Base-by-base conservation (phyloP, 1,140 invertebrate species). In the Coelopa frigida region DNA sequence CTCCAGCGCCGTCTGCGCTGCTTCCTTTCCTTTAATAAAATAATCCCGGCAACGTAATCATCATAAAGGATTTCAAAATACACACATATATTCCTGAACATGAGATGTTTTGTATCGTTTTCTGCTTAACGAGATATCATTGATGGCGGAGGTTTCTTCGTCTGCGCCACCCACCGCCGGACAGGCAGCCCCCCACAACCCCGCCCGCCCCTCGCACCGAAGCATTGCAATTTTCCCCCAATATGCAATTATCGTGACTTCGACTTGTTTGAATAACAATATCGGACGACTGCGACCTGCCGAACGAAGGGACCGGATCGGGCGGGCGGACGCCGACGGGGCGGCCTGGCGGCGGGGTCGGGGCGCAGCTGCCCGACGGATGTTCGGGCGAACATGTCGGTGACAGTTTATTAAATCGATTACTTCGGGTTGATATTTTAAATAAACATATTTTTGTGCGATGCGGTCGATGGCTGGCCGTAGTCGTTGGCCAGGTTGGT, bases 341-440 rank as follows among this genome's bases (percentile, higher is more conserved):
- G n/a, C n/a, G n/a, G 5, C 14, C 17, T 12, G 11, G 11, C 14
- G 22, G 15, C 6, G 41, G 12, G n/a, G 40, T 14, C 17, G 4
- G 8, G 32, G 40, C 40, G 14, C 39, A 23, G 14, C 40, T 29
- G 11, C 20, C 32, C 17, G 24, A 18, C 14, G 33, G 46, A 55
- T 29, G 11, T 26, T 42, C 17, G 24, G 14, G 10, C 44, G 47
- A 55, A 59, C 61, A 63, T 63, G 61, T 55, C 57, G 61, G 61
- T 63, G 61, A 63, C 61, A 63, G 61, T 63, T 63, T 64, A 64
- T 63, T 63, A 63, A 63, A 63, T 63, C 58, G 58, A 64, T 63
- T 63, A 64, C 61, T 64, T 57, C 54, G 53, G 59, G 63, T 63
- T 63, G 61, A 63, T 64, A 63, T 63, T 63, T 55, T 64, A 63